phyloP scores from a whole-genome alignment of 2,888 invertebrate genomes.

The Mamestra brassicae region DNA sequence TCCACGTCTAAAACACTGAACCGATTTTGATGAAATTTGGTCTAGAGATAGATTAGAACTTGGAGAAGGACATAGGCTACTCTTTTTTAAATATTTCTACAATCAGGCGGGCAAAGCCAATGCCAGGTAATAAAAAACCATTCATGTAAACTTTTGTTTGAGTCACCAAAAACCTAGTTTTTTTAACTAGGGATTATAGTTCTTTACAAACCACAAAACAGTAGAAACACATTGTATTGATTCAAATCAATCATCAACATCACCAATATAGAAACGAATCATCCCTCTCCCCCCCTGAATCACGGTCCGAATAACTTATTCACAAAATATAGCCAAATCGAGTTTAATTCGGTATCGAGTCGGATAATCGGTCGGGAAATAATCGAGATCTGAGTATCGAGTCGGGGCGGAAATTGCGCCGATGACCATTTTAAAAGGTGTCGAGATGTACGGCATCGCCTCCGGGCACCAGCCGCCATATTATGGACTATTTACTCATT shows the following conservation, averaged over 20 bases:
- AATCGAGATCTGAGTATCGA: conserved; percentile 82
- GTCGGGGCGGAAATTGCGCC: conserved; percentile 83
- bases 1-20: no score
- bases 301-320: conserved; percentile 59
- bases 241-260: conserved; percentile 25
- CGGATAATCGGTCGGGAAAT: conserved; percentile 82
- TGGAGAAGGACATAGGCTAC: no score
- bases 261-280: conserved; percentile 34
- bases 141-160: no score
- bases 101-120: no score
- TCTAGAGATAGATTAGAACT: no score
- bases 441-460: conserved; percentile 49
- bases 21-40: no score
- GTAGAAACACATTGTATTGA: not conserved
- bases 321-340: conserved; percentile 72
- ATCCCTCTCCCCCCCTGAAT: conserved; percentile 37
- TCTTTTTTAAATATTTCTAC: no score
- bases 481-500: conserved; percentile 55
- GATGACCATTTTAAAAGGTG: conserved; percentile 83
- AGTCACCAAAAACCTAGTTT: no score
- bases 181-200: no score
- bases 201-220: not conserved
- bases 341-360: conserved; percentile 73
- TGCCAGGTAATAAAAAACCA: no score
- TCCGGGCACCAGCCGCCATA: conserved; percentile 27